These are phyloP conservation scores for Myopa tessellatipennis DNA, from an alignment of 2,888 invertebrate species.

Conservation along the genomic window DNA sequence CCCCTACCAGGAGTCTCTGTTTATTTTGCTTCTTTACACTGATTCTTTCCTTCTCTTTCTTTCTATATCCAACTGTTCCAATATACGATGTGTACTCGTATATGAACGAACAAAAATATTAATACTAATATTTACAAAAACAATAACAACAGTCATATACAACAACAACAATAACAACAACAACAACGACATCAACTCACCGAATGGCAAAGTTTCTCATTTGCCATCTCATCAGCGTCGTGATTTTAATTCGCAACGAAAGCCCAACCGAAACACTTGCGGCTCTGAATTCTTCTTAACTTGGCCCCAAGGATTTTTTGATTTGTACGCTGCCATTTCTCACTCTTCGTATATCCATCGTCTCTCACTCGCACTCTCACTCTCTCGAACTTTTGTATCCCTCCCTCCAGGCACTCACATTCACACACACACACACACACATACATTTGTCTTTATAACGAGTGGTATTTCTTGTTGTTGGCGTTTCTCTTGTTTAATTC, in stretches of 20 bases:
- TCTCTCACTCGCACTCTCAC: background rate
- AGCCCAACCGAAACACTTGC: constrained; percentile 60
- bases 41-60: background rate
- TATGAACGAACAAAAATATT: background rate
- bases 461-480: background rate
- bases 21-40: background rate
- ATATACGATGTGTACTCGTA: background rate
- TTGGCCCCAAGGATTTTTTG: constrained; percentile 64
- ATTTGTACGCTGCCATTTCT: constrained; percentile 57
- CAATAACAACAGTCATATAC: background rate
- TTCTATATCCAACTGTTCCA: background rate
- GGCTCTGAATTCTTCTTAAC: constrained; percentile 66
- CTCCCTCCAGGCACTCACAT: background rate
- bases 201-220: constrained; percentile 57
- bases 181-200: constrained; percentile 24
- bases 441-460: background rate
- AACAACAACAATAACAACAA: constrained; percentile 21
- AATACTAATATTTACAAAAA: background rate
- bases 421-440: background rate
- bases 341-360: constrained; percentile 23
- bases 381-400: background rate
- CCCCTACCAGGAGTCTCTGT: background rate
- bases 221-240: constrained; percentile 63
- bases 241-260: constrained; percentile 58
- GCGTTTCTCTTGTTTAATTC: background rate